Evolutionary conservation across 2,797 vertebrate species (phyloP), one percentile per base, ranked within the genome.

Genomic region (Microctenopoma lineatum): DNA sequence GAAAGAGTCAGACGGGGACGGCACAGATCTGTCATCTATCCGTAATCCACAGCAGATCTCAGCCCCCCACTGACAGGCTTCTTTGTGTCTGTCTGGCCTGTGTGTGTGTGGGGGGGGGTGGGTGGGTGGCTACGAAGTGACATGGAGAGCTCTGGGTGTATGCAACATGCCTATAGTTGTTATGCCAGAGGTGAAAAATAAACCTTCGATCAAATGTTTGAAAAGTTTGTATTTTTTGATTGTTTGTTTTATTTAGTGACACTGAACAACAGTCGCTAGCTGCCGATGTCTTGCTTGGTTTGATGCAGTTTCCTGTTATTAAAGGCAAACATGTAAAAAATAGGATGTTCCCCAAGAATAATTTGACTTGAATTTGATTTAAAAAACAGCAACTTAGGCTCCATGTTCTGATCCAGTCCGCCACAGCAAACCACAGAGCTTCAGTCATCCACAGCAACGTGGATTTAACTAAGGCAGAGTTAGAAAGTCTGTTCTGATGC

Each of bases 41-140:
- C 27, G 47, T 78, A 80, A 86, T 80, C 70, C 73, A 72, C 65
- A 58, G 42, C 75, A 66, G 68, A 80, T 86, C 75, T 67, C 27
- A 72, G 51, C 14, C 47, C 57, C 74, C 72, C 55, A 34, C 64
- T 61, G 76, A 63, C 60, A 65, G 48, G 11, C 58, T 38, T 70
- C 70, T 79, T 65, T 81, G 72, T 73, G 47, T 79, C 48, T 44
- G 68, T 76, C 65, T 82, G 46, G 53, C 48, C 39, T 51, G 32
- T 57, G 66, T 57, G 66, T 18, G 21, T 1, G 21, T 21, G 21
- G 21, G 39, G 59, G 21, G 26, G 21, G 21, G 21, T 21, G 21
- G 21, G 39, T 62, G 21, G 26, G 47, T n/a, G 48, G 21, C 51
- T 72, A 38, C 32, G 7, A 55, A 66, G 39, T 41, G 29, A 57